Conservation (phyloP, 2,797 vertebrate species). For the Petrocephalus schoutedeni region DNA sequence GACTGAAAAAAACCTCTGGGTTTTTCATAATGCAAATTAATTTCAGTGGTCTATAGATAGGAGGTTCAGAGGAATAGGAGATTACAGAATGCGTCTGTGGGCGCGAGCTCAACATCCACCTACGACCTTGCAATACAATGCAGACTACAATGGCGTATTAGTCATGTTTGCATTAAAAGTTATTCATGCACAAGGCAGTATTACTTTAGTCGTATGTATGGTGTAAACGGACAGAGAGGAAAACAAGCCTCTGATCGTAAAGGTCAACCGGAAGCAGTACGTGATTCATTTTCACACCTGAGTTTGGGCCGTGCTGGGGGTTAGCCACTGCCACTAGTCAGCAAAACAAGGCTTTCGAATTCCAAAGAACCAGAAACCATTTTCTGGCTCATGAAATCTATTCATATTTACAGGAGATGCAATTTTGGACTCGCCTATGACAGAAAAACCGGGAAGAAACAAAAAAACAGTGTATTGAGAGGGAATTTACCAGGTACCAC, state of each 20-base stretch:
- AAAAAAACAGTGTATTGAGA: not conserved
- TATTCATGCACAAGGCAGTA: not conserved
- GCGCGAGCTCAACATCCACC: not conserved
- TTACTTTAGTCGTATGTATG: not conserved
- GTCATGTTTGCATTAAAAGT: not conserved
- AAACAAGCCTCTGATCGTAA: not conserved
- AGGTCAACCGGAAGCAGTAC: conserved; percentile 18
- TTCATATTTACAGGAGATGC: not conserved
- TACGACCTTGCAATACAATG: not conserved
- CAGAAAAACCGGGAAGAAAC: not conserved
- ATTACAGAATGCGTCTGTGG: not conserved
- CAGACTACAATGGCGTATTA: not conserved
- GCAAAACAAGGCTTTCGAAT: not conserved
- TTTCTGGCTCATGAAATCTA: not conserved
- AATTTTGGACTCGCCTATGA: not conserved
- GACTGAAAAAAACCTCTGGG: not conserved
- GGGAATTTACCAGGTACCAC: not conserved
- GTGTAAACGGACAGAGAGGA: not conserved
- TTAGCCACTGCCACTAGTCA: not conserved
- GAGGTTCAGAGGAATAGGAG: not conserved
- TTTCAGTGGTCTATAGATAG: not conserved
- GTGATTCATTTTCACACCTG: conserved; percentile 27
- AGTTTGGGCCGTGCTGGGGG: not conserved
- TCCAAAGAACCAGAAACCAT: not conserved
- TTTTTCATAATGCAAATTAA: not conserved